Percentiles rank a stretch among this genome's conserved stretches.
Conservation (phyloP, 2,888 invertebrate species). For the Globia sparganii region DNA sequence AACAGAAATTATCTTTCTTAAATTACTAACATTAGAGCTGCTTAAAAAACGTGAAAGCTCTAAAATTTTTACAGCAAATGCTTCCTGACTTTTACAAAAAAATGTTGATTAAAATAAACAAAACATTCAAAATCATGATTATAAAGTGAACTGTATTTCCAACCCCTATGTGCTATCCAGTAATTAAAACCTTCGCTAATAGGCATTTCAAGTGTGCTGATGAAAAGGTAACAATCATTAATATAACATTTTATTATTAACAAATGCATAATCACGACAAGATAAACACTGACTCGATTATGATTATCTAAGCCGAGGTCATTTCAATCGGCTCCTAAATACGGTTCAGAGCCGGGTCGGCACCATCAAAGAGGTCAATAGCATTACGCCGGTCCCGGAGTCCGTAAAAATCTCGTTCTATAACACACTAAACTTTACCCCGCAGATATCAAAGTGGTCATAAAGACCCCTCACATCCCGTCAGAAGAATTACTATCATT, state of each 20-base stretch:
- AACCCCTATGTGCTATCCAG: not conserved
- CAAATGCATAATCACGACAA: conserved; percentile 34
- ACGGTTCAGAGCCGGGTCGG: conserved; percentile 66
- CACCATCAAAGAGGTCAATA: conserved; percentile 76
- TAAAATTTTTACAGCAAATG: not conserved
- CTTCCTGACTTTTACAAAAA: not conserved
- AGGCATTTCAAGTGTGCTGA: not conserved
- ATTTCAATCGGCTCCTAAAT: conserved; percentile 64
- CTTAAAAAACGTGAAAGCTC: not conserved
- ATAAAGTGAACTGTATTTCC: not conserved
- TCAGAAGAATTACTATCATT: conserved; percentile 83
- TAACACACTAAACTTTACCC: conserved; percentile 77
- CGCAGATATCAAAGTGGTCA: conserved; percentile 77
- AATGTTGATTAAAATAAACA: not conserved
- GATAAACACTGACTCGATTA: conserved; percentile 52
- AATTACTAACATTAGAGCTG: no score
- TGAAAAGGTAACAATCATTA: conserved; percentile 5
- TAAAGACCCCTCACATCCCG: conserved; percentile 78
- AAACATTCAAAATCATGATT: conserved; percentile 3
- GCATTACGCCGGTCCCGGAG: conserved; percentile 74
- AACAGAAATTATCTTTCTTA: not conserved
- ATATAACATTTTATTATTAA: conserved; percentile 37
- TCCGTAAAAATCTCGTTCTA: conserved; percentile 79
- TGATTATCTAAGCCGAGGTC: conserved; percentile 51
- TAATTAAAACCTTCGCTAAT: conserved; percentile 32